Evolutionary conservation across 2,113 vertebrate genomes (phyloP), one percentile per base, ranked within the genome.

Genomic region (Heteronetta atricapilla): DNA sequence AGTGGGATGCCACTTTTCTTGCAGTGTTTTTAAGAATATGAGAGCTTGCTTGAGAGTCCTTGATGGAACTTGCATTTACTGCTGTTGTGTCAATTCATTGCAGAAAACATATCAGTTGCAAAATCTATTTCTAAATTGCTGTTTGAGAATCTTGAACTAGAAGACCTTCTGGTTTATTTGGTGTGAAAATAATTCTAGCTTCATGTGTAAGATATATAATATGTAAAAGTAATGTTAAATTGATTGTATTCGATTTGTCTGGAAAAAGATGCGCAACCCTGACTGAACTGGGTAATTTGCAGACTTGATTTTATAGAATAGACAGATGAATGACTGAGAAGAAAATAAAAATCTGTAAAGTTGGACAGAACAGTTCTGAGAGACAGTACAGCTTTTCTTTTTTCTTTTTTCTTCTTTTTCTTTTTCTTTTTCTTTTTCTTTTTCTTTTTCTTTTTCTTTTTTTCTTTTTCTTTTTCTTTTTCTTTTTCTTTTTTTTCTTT

Each of bases 101-200:
- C 38, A 86, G 64, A 58, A 72, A 58, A 56, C 44, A 8, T 29
- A 29, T 60, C 18, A 15, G 25, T 7, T 82, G 56, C 70, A 63
- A 77, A 86, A 63, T 21, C 31, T 74, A 42, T 92, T 90, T 86
- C 19, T 92, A 86, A 78, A 83, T 88, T 63, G 55, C 28, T 70
- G 4, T 63, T 91, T 81, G 58, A 88, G 80, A 74, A 92, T 70
- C 56, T 62, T 77, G 68, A 93, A 74, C 74, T 84, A 26, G 42
- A 76, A 73, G 82, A 58, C 58, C 29, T 44, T 50, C 68, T 28
- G 21, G 23, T 31, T 76, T 91, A 36, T 88, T 82, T 76, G 40
- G 75, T 73, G 78, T 76, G 90, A 94, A 85, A 94, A 88, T 86
- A 58, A 89, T 85, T 60, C 63, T 63, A 7, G 36, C n/a, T 88